Evolutionary conservation across 2,797 vertebrate species (phyloP), one percentile per base, ranked within the genome.

Genomic region (Aphelocoma californica): DNA sequence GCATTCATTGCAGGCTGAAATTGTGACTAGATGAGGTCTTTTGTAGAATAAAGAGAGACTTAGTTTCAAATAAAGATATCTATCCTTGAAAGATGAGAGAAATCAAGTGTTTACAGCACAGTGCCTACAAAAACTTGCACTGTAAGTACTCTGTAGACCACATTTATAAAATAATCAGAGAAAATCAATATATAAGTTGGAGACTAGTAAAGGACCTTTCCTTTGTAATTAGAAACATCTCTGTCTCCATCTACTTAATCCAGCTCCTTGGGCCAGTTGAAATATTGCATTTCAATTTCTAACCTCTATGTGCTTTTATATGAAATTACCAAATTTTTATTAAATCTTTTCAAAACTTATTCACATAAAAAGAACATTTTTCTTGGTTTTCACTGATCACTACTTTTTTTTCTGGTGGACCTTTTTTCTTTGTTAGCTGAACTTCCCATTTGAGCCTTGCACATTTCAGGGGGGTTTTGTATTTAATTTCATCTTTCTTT

Each of bases 1-100:
- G 81, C 91, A 86, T 94, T 88, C 21, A 82, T 75, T 93, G 62
- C 88, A 66, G 88, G 31, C 62, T 79, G 86, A 96, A 95, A 45
- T 87, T 90, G 72, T 88, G 73, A 75, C 67, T 82, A 81, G 93
- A 94, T 88, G 47, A 94, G 73, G 29, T 40, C 34, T 95, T 92
- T 83, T 79, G 40, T 56, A 58, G 73, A 91, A 85, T 86, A 66
- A 88, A 94, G 88, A 82, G 56, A 54, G 60, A 92, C 96, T 90
- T 56, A 36, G 31, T 95, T 96, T 93, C 54, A 92, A 97, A 81
- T 78, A 56, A 84, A 86, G 36, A 83, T 72, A 72, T 44, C 58
- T 78, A n/a, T 56, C 53, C 44, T 92, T 73, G 50, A 78, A 77
- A 82, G 36, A 31, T 31, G 48, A 90, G 60, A 89, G 44, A 67